Percentiles rank a stretch among this genome's conserved stretches.
Evolutionary conservation across 2,113 vertebrate species (phyloP).

Genomic region (Gasterosteus aculeatus): DNA sequence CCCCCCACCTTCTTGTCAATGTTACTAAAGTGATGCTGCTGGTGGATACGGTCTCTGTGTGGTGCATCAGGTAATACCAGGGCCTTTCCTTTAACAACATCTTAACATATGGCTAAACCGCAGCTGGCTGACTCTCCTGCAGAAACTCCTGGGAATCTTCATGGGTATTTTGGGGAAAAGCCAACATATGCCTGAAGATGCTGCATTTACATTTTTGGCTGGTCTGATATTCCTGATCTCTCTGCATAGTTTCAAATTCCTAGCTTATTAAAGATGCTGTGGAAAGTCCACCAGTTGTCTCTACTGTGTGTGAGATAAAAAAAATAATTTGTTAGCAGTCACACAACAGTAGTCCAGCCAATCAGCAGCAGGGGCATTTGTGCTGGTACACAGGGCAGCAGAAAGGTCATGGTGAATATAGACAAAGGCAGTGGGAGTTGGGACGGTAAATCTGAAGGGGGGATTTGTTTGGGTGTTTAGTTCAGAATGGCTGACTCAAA

Average conservation of each 20-base stretch:
- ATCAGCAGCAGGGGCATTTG: not conserved
- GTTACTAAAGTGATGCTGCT: not conserved
- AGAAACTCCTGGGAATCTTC: slow-evolving; percentile 41
- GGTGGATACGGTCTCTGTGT: not conserved
- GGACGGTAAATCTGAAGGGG: not conserved
- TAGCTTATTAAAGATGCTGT: not conserved
- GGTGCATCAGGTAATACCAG: slow-evolving; percentile 18
- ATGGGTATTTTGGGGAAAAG: slow-evolving; percentile 42
- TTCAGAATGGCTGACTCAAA: not conserved
- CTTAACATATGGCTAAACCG: slow-evolving; percentile 50
- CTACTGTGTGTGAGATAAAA: not conserved
- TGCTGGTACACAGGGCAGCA: not conserved
- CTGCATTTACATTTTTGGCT: slow-evolving; percentile 30
- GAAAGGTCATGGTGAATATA: not conserved
- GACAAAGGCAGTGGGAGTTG: no score
- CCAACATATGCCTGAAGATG: slow-evolving; percentile 49
- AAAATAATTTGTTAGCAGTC: not conserved
- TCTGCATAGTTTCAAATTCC: not conserved
- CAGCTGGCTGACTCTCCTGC: slow-evolving; percentile 54
- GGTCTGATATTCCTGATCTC: not conserved
- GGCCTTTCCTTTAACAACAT: slow-evolving; percentile 36
- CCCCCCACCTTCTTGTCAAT: not conserved
- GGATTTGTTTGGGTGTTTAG: not conserved
- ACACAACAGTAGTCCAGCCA: not conserved
- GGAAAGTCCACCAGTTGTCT: not conserved